Percentiles rank a stretch among this genome's conserved stretches.
phyloP scores from a whole-genome alignment of 2,888 invertebrate genomes.

The Galerucella calmariensis region DNA sequence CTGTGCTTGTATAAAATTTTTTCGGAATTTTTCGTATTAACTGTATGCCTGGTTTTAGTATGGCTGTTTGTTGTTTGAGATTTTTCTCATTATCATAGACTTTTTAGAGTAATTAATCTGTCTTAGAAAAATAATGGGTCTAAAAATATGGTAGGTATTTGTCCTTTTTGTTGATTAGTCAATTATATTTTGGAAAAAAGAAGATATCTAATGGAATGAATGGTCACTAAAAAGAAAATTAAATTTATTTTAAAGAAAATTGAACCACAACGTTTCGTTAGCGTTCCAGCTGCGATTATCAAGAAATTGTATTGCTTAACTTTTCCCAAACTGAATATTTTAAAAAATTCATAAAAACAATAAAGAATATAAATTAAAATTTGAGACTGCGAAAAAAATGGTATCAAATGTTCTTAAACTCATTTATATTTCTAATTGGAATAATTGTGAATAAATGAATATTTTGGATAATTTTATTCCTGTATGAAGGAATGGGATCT shows the following conservation, averaged over 20 bases:
- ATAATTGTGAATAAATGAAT: too few species aligned
- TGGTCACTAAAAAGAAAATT: not conserved
- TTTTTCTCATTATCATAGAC: constrained; percentile 20
- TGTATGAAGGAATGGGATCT: too few species aligned
- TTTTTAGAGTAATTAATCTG: constrained; percentile 24
- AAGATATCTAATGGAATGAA: not conserved
- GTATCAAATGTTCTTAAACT: too few species aligned
- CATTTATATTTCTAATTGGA: too few species aligned
- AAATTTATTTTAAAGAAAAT: not conserved
- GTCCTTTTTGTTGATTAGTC: not conserved
- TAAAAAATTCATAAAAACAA: too few species aligned
- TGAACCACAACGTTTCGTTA: not conserved
- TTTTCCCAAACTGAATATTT: too few species aligned
- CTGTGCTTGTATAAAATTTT: constrained; percentile 32
- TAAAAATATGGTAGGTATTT: not conserved
- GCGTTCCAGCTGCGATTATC: too few species aligned
- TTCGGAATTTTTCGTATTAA: constrained; percentile 19
- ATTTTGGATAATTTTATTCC: too few species aligned
- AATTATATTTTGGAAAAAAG: constrained; percentile 1
- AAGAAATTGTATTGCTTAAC: too few species aligned
- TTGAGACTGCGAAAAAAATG: too few species aligned
- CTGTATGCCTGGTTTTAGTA: constrained; percentile 23
- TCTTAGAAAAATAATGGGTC: constrained; percentile 16
- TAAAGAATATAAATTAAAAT: too few species aligned
- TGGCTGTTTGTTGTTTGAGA: constrained; percentile 22